Evolutionary conservation across 2,113 vertebrate species (phyloP), one percentile per base, ranked within the genome.

Genomic region (Aphyosemion australe): DNA sequence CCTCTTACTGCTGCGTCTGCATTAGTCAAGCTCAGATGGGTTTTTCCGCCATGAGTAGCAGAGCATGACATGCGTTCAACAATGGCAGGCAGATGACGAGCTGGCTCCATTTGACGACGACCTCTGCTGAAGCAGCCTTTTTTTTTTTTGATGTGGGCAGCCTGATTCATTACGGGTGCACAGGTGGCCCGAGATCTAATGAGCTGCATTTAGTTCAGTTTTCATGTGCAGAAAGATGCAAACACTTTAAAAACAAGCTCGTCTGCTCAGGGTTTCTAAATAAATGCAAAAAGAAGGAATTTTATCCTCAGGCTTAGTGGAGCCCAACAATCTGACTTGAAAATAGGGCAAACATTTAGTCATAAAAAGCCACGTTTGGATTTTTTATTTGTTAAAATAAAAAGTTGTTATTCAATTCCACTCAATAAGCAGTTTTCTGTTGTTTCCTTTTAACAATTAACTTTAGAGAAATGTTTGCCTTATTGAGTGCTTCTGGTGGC

Each of bases 51-150:
- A 82, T 69, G 85, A 88, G 90, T 92, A 94, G 93, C 91, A 88
- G 91, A 94, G 92, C 91, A 70, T 94, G 94, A 94, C 92, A 93
- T 89, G 88, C 70, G 59, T 78, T 74, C 78, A 87, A 90, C 88
- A 92, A 91, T 82, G 84, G 84, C 87, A 71, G 80, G 80, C 84
- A 74, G 84, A 88, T 80, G 87, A 90, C 75, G 80, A 78, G 78
- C 82, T 73, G 70, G 74, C 83, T 76, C 77, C 75, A 72, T 84
- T 74, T 72, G 85, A 86, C 70, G 86, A 84, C 79, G 79, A 79
- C 73, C 72, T 78, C 76, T 72, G 79, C 69, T 59, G 50, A 74
- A 45, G 43, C 19, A 52, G 76, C 31, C 31, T 46, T 26, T 69
- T 78, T 62, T 46, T 43, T 61, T 9, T 76, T 65, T 71, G 69